Base-by-base conservation (phyloP, 37 sponge, comb jelly and placozoan species). In the Agelas oroides region DNA sequence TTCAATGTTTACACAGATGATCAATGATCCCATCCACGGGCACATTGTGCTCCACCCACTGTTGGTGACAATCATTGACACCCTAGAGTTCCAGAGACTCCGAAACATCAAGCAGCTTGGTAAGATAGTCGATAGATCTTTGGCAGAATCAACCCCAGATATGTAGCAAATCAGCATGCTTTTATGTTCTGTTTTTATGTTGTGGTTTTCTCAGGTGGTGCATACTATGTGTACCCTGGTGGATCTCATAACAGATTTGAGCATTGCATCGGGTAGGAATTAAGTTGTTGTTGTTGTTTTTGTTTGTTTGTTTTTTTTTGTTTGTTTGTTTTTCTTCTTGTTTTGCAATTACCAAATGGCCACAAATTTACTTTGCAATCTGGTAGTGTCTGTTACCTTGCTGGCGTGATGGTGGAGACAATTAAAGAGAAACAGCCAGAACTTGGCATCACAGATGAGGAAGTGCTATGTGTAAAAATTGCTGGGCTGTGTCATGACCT, bases 11-110 rank as follows among this genome's bases (percentile, higher is more conserved):
- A n/a, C n/a, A n/a, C n/a, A n/a, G n/a, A n/a, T 99, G 19, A 93
- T 99, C 81, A 99, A 97, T 82, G 99, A 99, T 62, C 94, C 99
- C 8, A 92, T 97, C 35, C 99, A 99, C 62, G 99, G 99, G 0
- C 98, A 93, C 53, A 95, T 99, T 56, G 99, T 97, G 70, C 78
- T 99, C 54, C 94, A 99, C 41, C 92, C 94, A 38, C 72, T 97
- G 53, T 65, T 94, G 68, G 92, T 99, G 18, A 65, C 56, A 52
- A 91, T 99, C 68, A 99, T 99, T 40, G 99, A 99, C 76, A 97
- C 99, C 34, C 97, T 96, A 0, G 94, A 97, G 88, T 99, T 99
- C 68, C 99, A 99, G 87, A 76, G 99, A 35, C 76, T 99, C 39
- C 89, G 99, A 17, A 41, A 91, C 66, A 97, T 99, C 56, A 96